Base-by-base conservation (phyloP, 2,888 invertebrate species). In the Leptopterna dolabrata region DNA sequence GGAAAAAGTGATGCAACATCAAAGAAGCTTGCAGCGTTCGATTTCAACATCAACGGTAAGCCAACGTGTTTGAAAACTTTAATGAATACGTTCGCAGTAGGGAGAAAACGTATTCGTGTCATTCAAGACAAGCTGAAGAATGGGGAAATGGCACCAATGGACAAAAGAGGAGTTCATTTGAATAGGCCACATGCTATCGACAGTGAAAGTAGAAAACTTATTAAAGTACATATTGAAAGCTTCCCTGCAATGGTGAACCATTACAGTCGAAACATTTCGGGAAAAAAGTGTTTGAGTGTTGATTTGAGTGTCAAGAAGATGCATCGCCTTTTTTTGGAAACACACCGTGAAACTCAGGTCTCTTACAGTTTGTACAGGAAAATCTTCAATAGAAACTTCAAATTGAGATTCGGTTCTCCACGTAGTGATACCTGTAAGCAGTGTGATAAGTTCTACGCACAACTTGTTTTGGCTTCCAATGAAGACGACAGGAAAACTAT, bases 351-450 rank as follows among this genome's bases (percentile, higher is more conserved):
- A 51, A 81, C 24, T 11, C 9, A 45, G 9, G 82, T 81, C 29
- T 47, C 45, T n/a, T 81, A 24, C 24, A 45, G 14, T 14, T 2
- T 51, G n/a, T 81, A 81, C 55, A 51, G 82, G 63, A 51, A 81
- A 13, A 51, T 86, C 76, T 87, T 86, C 41, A 87, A 87, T 29
- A 41, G 63, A 43, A 27, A 78, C 1, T 81, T 27, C 55, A 87
- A 87, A 43, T 36, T 87, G 19, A 29, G 85, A 19, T 87, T 87
- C 87, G 19, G n/a, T n/a, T n/a, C n/a, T n/a, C n/a, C n/a, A n/a
- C n/a, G n/a, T n/a, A n/a, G n/a, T n/a, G 87, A 87, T 27, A 87
- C 87, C 43, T 87, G 87, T 27, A 87, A 63, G 16, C 63, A 63
- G 11, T 87, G 87, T 45, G 84, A 87, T 29, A 85, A 76, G 29